Evolutionary conservation across 2,113 vertebrate genomes (phyloP).

Genomic region (Limnothrissa miodon): DNA sequence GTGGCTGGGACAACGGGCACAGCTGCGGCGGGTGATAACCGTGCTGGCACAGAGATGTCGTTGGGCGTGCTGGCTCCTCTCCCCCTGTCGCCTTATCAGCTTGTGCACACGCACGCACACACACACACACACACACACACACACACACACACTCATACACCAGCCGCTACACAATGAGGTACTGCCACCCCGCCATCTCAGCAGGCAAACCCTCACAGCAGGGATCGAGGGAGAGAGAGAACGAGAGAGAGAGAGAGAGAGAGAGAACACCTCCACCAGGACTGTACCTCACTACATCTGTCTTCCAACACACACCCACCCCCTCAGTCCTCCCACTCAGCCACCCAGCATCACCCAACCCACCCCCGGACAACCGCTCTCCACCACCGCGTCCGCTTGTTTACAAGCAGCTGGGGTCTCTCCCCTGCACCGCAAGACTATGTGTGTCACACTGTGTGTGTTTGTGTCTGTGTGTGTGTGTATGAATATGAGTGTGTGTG

Average conservation of each 20-base stretch:
- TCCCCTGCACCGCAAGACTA: slow-evolving; percentile 13
- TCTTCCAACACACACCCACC: slow-evolving; percentile 3
- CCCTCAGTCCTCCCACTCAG: slow-evolving; percentile 37
- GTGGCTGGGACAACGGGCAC: slow-evolving; percentile 77
- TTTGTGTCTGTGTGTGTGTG: background rate
- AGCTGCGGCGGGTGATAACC: slow-evolving; percentile 82
- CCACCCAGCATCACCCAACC: slow-evolving; percentile 29
- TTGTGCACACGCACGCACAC: slow-evolving; percentile 42
- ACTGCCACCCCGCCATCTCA: slow-evolving; percentile 64
- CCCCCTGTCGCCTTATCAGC: slow-evolving; percentile 74
- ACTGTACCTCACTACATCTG: background rate
- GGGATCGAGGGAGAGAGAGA: slow-evolving; percentile 51
- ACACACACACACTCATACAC: no score
- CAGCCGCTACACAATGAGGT: slow-evolving; percentile 62
- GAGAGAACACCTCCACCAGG: background rate
- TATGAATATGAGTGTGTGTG: background rate
- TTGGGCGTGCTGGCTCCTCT: slow-evolving; percentile 71
- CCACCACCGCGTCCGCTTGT: slow-evolving; percentile 57
- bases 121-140: slow-evolving; percentile 41
- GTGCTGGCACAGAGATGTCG: slow-evolving; percentile 68
- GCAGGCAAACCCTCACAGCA: slow-evolving; percentile 58
- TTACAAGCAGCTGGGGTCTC: slow-evolving; percentile 50
- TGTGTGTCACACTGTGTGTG: background rate
- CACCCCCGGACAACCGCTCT: slow-evolving; percentile 50
- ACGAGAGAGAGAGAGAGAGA: background rate